Conservation (phyloP, 2,797 vertebrate genomes). For the Macrochelys suwanniensis region DNA sequence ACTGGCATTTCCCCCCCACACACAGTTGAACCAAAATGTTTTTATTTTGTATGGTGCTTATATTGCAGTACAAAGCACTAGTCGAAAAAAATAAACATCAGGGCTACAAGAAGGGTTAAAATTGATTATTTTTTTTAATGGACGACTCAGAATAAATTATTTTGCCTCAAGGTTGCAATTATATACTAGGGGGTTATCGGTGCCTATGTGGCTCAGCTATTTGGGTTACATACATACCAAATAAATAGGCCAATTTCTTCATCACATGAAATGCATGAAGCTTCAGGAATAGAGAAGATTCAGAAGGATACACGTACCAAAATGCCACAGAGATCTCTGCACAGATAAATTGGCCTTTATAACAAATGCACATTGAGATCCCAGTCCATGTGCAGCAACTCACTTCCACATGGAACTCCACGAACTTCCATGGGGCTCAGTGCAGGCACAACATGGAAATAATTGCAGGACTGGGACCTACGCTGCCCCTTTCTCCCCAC, state of each 20-base stretch:
- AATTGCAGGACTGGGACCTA: constrained; percentile 64
- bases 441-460: constrained; percentile 71
- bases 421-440: constrained; percentile 21
- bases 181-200: neutral
- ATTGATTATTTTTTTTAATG: constrained; percentile 28
- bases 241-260: neutral
- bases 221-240: neutral
- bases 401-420: constrained; percentile 16
- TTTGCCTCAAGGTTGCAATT: constrained; percentile 11
- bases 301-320: neutral
- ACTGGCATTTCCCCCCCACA: constrained; percentile 1
- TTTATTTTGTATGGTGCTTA: neutral
- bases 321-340: accelerated
- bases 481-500: constrained; percentile 50
- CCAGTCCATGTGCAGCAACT: constrained; percentile 8
- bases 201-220: neutral
- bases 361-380: neutral
- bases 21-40: neutral
- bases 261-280: neutral
- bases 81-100: constrained; percentile 13
- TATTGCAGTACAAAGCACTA: neutral
- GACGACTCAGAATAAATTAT: constrained; percentile 2
- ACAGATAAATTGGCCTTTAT: neutral
- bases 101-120: constrained; percentile 35
- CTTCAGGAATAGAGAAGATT: neutral